These are phyloP conservation scores for Xylota segnis DNA, from an alignment of 2,888 invertebrate species.

Conservation along the genomic window DNA sequence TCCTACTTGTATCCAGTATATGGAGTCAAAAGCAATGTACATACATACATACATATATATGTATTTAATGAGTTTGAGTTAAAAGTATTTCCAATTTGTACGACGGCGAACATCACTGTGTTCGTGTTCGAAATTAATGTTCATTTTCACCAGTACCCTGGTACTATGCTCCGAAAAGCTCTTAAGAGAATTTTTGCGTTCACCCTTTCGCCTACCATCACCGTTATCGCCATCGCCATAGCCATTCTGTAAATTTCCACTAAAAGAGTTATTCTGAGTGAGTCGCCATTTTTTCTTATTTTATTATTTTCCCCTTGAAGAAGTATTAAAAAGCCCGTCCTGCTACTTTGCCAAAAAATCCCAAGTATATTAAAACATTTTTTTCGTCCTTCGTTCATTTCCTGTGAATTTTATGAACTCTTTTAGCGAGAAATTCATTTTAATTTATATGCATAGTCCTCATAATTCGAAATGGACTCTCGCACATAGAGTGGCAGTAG, in stretches of 20 bases:
- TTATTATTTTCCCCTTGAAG: slow-evolving; percentile 1
- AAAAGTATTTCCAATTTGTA: slow-evolving; percentile 52
- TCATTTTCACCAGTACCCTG: background rate
- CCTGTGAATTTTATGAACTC: slow-evolving; percentile 50
- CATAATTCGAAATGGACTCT: slow-evolving; percentile 54
- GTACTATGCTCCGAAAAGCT: slow-evolving; percentile 11
- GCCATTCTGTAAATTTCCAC: background rate
- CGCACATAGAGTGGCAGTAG: background rate
- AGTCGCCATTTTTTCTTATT: slow-evolving; percentile 9
- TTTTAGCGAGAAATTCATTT: slow-evolving; percentile 51
- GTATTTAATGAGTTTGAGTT: slow-evolving; percentile 62
- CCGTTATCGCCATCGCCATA: background rate
- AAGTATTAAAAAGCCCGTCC: background rate
- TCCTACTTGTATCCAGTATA: slow-evolving; percentile 2
- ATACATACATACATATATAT: slow-evolving; percentile 20
- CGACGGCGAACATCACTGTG: background rate
- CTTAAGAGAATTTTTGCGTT: background rate
- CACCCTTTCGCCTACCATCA: too few species aligned
- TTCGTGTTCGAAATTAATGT: slow-evolving; percentile 22
- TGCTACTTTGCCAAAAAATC: background rate
- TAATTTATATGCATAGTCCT: slow-evolving; percentile 66
- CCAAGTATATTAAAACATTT: slow-evolving; percentile 31
- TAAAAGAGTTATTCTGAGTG: slow-evolving; percentile 26
- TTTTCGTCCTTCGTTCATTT: slow-evolving; percentile 33
- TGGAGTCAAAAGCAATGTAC: slow-evolving; percentile 26